A percentile compares a stretch with the other conserved stretches of the same genome.
phyloP scores from a whole-genome alignment of 1,140 invertebrate species.

The Hyposmocoma kahamanoa region DNA sequence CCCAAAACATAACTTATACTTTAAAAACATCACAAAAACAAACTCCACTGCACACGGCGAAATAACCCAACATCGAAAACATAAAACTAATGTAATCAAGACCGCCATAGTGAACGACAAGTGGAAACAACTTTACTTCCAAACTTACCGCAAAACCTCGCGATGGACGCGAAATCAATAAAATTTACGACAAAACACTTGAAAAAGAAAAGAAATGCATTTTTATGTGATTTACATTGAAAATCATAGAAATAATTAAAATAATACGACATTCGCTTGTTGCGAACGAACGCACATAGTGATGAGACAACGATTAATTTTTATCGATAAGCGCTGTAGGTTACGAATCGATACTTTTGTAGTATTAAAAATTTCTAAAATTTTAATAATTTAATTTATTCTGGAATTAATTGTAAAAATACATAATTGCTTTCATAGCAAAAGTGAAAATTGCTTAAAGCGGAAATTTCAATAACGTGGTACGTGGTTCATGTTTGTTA shows the following conservation, averaged over 20 bases:
- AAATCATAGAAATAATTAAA: slow-evolving; percentile 30
- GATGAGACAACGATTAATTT: background rate
- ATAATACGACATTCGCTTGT: slow-evolving; percentile 25
- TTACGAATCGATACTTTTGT: no score
- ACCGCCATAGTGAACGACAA: slow-evolving; percentile 71
- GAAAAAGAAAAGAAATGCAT: slow-evolving; percentile 28
- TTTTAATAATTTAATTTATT: no score
- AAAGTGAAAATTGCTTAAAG: no score
- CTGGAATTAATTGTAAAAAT: no score
- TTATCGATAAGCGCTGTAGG: no score
- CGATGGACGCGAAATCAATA: slow-evolving; percentile 51
- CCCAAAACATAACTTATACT: slow-evolving; percentile 11
- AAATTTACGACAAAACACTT: slow-evolving; percentile 35
- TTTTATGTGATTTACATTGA: slow-evolving; percentile 32
- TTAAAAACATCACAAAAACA: background rate
- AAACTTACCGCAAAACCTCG: slow-evolving; percentile 61
- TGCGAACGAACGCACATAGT: slow-evolving; percentile 31
- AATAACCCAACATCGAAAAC: slow-evolving; percentile 35
- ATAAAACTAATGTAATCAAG: slow-evolving; percentile 45
- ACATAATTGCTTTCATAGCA: no score
- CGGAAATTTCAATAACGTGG: no score
- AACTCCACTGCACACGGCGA: slow-evolving; percentile 21
- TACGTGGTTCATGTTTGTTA: no score
- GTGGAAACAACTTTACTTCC: slow-evolving; percentile 43
- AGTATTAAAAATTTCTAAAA: no score